These are phyloP conservation scores for Lasius fuliginosus DNA, from an alignment of 2,888 invertebrate genomes.

Conservation along the genomic window DNA sequence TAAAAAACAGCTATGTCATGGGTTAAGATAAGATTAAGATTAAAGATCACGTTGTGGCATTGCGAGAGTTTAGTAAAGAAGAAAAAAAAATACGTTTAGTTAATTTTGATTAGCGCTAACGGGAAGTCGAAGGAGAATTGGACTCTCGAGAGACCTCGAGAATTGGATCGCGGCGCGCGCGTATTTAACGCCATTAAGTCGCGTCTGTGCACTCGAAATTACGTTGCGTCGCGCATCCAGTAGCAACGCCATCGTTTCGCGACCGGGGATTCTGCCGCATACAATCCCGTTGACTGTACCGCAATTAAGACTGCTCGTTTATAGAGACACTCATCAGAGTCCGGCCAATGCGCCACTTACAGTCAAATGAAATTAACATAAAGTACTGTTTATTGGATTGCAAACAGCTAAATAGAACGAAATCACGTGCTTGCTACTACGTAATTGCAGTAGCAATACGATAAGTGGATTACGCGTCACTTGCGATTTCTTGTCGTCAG, in stretches of 20 bases:
- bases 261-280: slow-evolving; percentile 26
- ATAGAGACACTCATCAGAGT: slow-evolving; percentile 48
- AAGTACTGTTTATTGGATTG: slow-evolving; percentile 35
- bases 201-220: slow-evolving; percentile 53
- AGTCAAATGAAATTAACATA: slow-evolving; percentile 34
- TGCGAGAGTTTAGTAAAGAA: background rate
- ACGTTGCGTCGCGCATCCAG: slow-evolving; percentile 44
- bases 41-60: background rate
- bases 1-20: background rate
- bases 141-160: slow-evolving; percentile 38
- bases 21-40: background rate
- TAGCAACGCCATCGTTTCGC: slow-evolving; percentile 47
- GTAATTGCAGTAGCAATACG: background rate
- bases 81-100: slow-evolving; percentile 34
- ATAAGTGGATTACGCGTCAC: background rate
- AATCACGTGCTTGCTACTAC: background rate
- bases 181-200: slow-evolving; percentile 49
- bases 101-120: slow-evolving; percentile 39
- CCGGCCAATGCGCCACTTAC: slow-evolving; percentile 48
- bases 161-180: slow-evolving; percentile 47
- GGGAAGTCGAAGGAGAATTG: slow-evolving; percentile 21
- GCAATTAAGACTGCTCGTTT: slow-evolving; percentile 52
- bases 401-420: slow-evolving; percentile 28
- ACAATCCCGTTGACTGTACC: slow-evolving; percentile 38
- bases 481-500: background rate